phyloP scores from a whole-genome alignment of 1,140 invertebrate species.

The Heliconius nattereri region DNA sequence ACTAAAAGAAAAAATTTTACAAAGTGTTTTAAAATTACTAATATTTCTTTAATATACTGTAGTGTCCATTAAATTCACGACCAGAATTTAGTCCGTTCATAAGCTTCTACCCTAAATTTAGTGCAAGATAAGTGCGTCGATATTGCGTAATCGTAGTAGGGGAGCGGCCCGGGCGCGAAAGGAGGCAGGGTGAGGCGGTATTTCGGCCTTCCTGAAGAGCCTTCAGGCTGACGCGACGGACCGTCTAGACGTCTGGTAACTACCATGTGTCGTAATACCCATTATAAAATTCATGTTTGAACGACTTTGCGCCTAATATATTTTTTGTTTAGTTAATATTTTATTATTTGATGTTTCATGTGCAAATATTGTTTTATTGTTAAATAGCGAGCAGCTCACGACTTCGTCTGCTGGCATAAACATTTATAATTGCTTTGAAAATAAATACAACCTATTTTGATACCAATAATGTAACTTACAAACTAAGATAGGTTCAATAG shows the following conservation, averaged over 20 bases:
- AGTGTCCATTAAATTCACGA: background rate
- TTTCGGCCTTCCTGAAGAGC: conserved; percentile 71
- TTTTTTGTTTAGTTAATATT: conserved; percentile 29
- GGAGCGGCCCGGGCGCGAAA: conserved; percentile 35
- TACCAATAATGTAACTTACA: no score
- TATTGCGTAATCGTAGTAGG: conserved; percentile 52
- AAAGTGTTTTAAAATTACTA: no score
- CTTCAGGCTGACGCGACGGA: conserved; percentile 64
- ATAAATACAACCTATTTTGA: no score
- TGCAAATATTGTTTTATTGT: conserved; percentile 10
- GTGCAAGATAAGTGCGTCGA: conserved; percentile 35
- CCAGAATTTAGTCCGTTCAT: background rate
- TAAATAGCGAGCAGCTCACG: background rate
- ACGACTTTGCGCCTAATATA: conserved; percentile 38
- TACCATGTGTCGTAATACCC: conserved; percentile 55
- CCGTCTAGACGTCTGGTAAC: conserved; percentile 72
- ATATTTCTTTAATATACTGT: no score
- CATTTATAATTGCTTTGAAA: no score
- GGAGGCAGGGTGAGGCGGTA: conserved; percentile 38
- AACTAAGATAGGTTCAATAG: no score
- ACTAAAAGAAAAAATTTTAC: no score
- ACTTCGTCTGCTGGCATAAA: no score
- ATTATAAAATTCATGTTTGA: conserved; percentile 56
- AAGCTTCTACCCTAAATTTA: conserved; percentile 40
- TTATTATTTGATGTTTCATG: conserved; percentile 17